Evolutionary conservation across 2,113 vertebrate genomes (phyloP).

Genomic region (Octodon degus): DNA sequence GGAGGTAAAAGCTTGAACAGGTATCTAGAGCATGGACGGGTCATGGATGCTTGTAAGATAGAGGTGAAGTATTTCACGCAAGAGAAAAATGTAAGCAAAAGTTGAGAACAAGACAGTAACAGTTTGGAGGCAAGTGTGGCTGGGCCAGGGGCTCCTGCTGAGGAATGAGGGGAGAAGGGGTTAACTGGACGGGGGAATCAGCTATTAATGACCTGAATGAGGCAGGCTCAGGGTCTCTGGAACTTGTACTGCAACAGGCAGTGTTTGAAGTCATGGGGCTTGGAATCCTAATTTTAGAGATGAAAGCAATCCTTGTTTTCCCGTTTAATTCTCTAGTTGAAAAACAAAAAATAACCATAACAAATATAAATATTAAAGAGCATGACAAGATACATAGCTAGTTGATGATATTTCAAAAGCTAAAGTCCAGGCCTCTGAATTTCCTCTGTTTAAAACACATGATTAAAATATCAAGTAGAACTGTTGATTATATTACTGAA

Average conservation of each 20-base stretch:
- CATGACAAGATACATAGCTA: neutral
- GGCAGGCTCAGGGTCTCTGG: neutral
- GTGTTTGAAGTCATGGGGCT: neutral
- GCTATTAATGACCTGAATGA: neutral
- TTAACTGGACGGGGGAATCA: neutral
- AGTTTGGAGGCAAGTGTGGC: neutral
- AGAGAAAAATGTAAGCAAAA: neutral
- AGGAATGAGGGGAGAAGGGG: neutral
- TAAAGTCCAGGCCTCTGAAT: neutral
- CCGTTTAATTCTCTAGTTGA: neutral
- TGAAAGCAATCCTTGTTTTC: neutral
- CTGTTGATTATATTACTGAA: neutral
- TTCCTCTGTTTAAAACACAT: neutral
- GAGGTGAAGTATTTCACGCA: neutral
- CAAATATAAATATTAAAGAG: neutral
- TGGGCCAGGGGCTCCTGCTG: too few relatives aligned
- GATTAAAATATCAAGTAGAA: neutral
- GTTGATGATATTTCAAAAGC: constrained; percentile 1
- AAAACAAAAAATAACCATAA: neutral
- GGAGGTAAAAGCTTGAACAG: neutral
- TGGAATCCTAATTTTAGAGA: neutral
- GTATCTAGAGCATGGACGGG: neutral
- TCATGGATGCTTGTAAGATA: neutral
- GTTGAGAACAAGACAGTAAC: neutral
- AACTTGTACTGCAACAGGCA: neutral